Base-by-base conservation (phyloP, 2,888 invertebrate genomes). In the Allygus modestus region DNA sequence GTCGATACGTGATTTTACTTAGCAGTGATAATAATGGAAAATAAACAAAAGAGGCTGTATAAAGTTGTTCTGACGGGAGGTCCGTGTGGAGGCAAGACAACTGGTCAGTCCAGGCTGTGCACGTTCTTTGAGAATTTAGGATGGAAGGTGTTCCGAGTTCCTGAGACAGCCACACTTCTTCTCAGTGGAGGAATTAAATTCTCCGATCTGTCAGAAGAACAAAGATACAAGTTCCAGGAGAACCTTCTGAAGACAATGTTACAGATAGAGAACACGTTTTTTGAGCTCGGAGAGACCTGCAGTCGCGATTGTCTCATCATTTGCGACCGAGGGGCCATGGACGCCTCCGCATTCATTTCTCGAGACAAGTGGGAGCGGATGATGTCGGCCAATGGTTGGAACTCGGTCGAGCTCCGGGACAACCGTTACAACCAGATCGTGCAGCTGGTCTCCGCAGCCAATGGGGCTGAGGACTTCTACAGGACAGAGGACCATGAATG, bases 141-240 rank as follows among this genome's bases (percentile, higher is more conserved):
- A 91, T 99, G 99, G 99, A 99, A 98, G 96, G 98, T 98, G 91
- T 99, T 97, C 94, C 97, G 99, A 91, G 98, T 99, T 92, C 99
- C 99, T 92, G 99, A 99, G 94, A 97, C 99, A 92, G 99, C 99
- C 91, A 97, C 97, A 91, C 97, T 98, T 91, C 95, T 99, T 90
- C 95, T 90, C 94, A 98, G 98, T 93, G 99, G 98, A 89, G 99
- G 99, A 88, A 95, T 99, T 91, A 98, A 98, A 92, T 99, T 99
- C 93, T 95, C 94, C 89, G 99, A 99, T 92, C 94, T 99, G 90
- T 95, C 94, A 89, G 95, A 95, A 86, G 95, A 96, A 89, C 97
- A 98, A 94, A 97, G 98, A 84, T 94, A 94, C 91, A 95, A 94
- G 90, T 99, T 99, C 92, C 99, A 99, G 93, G 98, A 98, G 91